These are phyloP conservation scores for Tetramorium simillimum DNA, from an alignment of 1,140 invertebrate species.

Conservation along the genomic window DNA sequence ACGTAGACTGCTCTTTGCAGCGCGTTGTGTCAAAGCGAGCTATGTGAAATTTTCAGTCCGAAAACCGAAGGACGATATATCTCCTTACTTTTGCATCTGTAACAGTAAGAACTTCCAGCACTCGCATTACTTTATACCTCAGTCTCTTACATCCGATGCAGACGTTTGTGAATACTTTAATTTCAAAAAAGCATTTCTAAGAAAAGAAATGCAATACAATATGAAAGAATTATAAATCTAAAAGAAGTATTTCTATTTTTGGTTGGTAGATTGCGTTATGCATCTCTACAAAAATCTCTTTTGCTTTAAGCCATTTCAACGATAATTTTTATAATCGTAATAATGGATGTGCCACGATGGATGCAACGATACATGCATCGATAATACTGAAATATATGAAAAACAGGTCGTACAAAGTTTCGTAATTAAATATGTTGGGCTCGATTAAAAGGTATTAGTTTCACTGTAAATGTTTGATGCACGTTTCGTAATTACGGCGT, in stretches of 20 bases:
- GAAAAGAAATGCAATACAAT: neutral
- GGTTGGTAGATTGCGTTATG: neutral
- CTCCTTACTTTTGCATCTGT: neutral
- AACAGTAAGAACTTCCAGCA: neutral
- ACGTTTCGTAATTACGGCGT: constrained; percentile 4
- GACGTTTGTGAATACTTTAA: neutral
- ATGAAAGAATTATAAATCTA: neutral
- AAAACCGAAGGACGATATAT: neutral
- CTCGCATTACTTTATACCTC: neutral
- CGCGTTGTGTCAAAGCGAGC: neutral
- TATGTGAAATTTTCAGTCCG: neutral
- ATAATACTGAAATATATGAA: neutral
- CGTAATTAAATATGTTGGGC: neutral
- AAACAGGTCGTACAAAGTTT: neutral
- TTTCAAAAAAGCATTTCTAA: neutral
- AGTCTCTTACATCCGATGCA: neutral
- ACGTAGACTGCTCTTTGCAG: neutral
- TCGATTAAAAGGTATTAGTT: neutral
- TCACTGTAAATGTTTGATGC: constrained; percentile 1
- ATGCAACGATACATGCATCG: too few species aligned
- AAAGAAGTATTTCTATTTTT: neutral
- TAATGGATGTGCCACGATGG: too few species aligned
- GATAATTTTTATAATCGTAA: neutral
- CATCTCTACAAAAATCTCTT: neutral
- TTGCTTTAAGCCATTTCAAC: neutral